Evolutionary conservation across 2,113 vertebrate species (phyloP), one percentile per base, ranked within the genome.

Genomic region (Argyrosomus japonicus): DNA sequence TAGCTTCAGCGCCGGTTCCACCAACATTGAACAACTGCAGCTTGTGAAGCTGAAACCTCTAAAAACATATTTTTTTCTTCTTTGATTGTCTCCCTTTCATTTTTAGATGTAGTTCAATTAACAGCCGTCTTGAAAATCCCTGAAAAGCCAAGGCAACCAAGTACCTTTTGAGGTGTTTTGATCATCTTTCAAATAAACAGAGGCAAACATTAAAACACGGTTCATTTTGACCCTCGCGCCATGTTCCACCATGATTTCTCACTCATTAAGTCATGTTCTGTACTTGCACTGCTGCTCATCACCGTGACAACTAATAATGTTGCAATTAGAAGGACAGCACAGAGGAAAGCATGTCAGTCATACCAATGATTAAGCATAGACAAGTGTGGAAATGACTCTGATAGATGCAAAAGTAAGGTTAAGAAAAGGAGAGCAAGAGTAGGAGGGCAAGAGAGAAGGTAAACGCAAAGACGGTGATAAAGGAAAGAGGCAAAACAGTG

Each of bases 231-330:
- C 54, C 32, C 75, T 23, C 54, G 47, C 21, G 64, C 57, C 40
- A 14, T 73, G 72, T 85, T 73, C 32, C 63, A 43, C 18, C 5
- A 4, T 6, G 62, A 72, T 86, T 61, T 64, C 69, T 32, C 54
- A 7, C 58, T 75, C 68, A 80, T 79, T 70, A 80, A 62, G 56
- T 60, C 58, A 3, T 61, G 81, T 71, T 75, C 56, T 57, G 40
- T 1, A 6, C 64, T 65, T 14, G 43, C 72, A 50, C 75, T 9
- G 73, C 6, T 36, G 69, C 74, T 76, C 81, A 27, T 75, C 36
- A 75, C 68, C 51, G 50, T 85, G 81, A 78, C 73, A 64, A 47
- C 58, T 68, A 86, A 80, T 90, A 82, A 82, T 84, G 72, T 32
- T 48, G 63, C 70, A 73, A 87, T 83, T 89, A 87, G 43, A 43